Conservation (phyloP, 2,113 vertebrate genomes). For the Cheilinus undulatus region DNA sequence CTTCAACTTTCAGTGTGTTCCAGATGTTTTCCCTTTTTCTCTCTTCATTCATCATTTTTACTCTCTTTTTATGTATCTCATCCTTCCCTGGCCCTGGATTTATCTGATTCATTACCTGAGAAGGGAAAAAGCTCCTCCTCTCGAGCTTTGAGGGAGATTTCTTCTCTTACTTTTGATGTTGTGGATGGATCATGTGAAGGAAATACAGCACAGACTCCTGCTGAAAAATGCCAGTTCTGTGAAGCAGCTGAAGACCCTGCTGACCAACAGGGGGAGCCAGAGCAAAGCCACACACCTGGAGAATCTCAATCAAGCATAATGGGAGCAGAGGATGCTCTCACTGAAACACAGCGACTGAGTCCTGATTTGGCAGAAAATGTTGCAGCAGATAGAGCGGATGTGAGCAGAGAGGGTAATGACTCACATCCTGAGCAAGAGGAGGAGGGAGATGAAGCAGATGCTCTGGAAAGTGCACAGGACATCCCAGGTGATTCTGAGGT, state of each 20-base stretch:
- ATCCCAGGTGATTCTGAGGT: background rate
- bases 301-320: constrained; percentile 2
- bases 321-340: background rate
- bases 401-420: background rate
- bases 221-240: background rate
- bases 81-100: constrained; percentile 6
- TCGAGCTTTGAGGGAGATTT: constrained; percentile 12
- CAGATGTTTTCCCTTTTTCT: background rate
- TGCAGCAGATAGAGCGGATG: background rate
- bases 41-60: constrained; percentile 48
- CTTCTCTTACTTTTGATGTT: constrained; percentile 58
- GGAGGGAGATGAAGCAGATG: background rate
- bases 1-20: background rate
- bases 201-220: background rate
- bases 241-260: background rate
- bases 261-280: constrained; percentile 24
- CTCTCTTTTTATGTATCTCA: constrained; percentile 12
- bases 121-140: constrained; percentile 38
- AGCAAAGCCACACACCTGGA: background rate
- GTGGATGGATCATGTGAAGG: background rate
- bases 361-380: background rate
- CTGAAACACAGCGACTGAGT: background rate
- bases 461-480: background rate
- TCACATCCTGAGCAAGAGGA: background rate
- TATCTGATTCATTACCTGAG: constrained; percentile 8